Conservation (phyloP, 1,140 invertebrate species). For the Bursaphelenchus mucronatus region DNA sequence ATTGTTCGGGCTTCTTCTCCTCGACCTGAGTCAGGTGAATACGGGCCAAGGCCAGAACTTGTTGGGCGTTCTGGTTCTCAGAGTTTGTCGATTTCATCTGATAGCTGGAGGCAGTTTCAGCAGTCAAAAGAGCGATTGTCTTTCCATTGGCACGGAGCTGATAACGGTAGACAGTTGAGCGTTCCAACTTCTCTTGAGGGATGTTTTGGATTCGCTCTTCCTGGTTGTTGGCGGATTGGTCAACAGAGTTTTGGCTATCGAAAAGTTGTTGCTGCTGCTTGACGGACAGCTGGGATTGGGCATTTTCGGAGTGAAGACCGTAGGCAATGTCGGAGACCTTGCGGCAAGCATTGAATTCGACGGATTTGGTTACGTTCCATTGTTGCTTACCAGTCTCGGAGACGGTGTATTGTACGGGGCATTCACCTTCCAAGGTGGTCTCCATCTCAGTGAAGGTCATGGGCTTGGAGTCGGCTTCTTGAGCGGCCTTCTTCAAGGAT, state of each 20-base stretch:
- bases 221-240: too few relatives aligned
- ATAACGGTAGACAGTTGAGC: too few relatives aligned
- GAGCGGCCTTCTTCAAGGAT: conserved; percentile 31
- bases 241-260: too few relatives aligned
- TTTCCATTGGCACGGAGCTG: too few relatives aligned
- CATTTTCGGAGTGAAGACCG: background rate
- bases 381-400: conserved; percentile 14
- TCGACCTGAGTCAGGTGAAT: conserved; percentile 15
- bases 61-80: too few relatives aligned
- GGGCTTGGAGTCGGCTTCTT: background rate
- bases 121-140: too few relatives aligned
- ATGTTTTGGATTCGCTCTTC: too few relatives aligned
- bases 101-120: too few relatives aligned
- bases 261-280: too few relatives aligned
- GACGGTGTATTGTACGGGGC: conserved; percentile 35
- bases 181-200: too few relatives aligned
- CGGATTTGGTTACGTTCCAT: conserved; percentile 25
- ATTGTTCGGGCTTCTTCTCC: conserved; percentile 12
- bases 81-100: too few relatives aligned
- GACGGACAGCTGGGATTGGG: background rate
- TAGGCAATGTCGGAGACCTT: conserved; percentile 9
- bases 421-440: conserved; percentile 35
- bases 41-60: background rate
- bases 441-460: conserved; percentile 9
- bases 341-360: conserved; percentile 17